These are phyloP conservation scores for Vesta saturnalis DNA, from an alignment of 2,888 invertebrate genomes.

Conservation along the genomic window DNA sequence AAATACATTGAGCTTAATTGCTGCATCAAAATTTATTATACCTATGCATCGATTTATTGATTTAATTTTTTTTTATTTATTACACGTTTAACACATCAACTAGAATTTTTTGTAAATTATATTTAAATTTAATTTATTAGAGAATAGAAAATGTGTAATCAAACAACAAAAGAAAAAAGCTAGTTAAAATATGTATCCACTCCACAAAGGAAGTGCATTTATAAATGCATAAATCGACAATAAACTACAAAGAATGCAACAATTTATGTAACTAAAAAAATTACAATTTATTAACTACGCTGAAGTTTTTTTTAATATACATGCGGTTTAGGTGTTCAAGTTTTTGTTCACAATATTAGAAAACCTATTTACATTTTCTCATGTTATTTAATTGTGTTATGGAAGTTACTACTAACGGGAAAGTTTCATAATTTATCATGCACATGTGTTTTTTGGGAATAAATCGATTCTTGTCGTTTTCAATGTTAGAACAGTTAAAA, in stretches of 20 bases:
- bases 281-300: background rate
- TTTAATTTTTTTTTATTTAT: background rate
- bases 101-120: background rate
- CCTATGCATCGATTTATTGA: background rate
- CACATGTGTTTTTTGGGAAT: too few species aligned
- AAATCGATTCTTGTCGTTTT: too few species aligned
- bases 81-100: background rate
- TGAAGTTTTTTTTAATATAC: background rate
- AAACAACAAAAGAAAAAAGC: too few species aligned
- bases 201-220: background rate
- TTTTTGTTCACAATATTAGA: too few species aligned
- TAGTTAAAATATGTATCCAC: background rate
- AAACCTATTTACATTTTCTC: too few species aligned
- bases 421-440: too few species aligned
- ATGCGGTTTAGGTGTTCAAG: background rate
- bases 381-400: too few species aligned
- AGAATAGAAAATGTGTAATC: background rate
- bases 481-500: too few species aligned
- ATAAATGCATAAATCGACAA: constrained; percentile 1
- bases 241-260: background rate
- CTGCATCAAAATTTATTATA: constrained; percentile 5
- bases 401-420: too few species aligned
- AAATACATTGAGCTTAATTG: background rate
- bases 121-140: background rate
- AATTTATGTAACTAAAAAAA: background rate